Percentiles rank a stretch among this genome's conserved stretches.
phyloP scores from a whole-genome alignment of 2,888 invertebrate genomes.

The Mythimna vitellina region DNA sequence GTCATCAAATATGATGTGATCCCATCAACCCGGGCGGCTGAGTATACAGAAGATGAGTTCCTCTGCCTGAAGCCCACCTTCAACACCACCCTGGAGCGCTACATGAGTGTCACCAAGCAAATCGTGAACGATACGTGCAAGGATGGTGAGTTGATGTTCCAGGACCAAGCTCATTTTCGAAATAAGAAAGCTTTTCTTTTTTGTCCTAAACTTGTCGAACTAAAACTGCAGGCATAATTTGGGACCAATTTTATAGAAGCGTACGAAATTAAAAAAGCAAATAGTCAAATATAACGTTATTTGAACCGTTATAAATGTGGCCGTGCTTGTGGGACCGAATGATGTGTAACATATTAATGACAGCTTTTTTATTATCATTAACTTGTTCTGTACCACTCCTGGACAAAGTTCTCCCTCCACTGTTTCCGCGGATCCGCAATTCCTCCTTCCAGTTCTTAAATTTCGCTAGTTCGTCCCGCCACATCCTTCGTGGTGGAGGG shows the following conservation, averaged over 20 bases:
- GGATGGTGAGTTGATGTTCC: slow-evolving; percentile 71
- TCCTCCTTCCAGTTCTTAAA: no score
- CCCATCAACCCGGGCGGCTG: slow-evolving; percentile 72
- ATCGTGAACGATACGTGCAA: slow-evolving; percentile 81
- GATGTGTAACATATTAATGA: neutral
- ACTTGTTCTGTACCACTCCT: no score
- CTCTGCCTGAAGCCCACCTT: slow-evolving; percentile 81
- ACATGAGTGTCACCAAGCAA: slow-evolving; percentile 80
- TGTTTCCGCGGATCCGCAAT: no score
- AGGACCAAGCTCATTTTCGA: neutral
- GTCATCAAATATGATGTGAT: slow-evolving; percentile 84
- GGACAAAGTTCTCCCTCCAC: no score
- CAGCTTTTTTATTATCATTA: no score
- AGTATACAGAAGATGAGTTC: slow-evolving; percentile 82
- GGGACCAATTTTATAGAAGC: neutral
- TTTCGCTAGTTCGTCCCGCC: no score
- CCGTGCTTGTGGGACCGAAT: neutral
- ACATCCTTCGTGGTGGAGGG: no score
- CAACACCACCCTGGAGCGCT: slow-evolving; percentile 82
- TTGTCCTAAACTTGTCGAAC: neutral
- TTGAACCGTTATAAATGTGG: neutral
- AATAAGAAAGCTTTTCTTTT: neutral
- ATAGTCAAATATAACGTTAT: neutral
- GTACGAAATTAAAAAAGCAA: no score
- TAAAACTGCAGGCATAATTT: neutral